These are phyloP conservation scores for Taenaris catops DNA, from an alignment of 2,888 invertebrate genomes.

Conservation along the genomic window DNA sequence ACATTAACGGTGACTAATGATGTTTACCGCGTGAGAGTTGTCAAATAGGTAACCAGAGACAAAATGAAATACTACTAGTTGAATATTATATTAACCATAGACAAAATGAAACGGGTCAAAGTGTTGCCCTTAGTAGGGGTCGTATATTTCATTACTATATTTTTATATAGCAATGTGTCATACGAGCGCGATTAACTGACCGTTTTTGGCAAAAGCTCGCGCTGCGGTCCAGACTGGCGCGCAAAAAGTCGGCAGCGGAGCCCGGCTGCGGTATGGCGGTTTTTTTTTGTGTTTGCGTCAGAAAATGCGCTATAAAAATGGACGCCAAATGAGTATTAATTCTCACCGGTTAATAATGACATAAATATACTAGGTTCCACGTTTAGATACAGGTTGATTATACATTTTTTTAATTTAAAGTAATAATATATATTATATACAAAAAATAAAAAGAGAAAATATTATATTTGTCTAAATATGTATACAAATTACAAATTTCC, in stretches of 20 bases:
- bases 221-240: slow-evolving; percentile 32
- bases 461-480: no score
- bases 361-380: slow-evolving; percentile 49
- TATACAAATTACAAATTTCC: no score
- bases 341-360: slow-evolving; percentile 78
- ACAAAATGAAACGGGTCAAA: no score
- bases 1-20: no score
- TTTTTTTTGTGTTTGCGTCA: slow-evolving; percentile 49
- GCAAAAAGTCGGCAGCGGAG: slow-evolving; percentile 38
- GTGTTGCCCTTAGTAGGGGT: no score
- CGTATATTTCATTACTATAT: no score
- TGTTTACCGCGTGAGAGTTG: no score
- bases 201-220: slow-evolving; percentile 46
- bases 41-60: no score
- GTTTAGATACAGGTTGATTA: slow-evolving; percentile 46
- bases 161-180: slow-evolving; percentile 27
- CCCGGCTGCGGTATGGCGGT: slow-evolving; percentile 39
- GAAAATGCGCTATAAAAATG: slow-evolving; percentile 64
- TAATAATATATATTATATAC: no score
- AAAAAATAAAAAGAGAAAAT: no score
- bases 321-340: slow-evolving; percentile 76
- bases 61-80: no score
- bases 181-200: slow-evolving; percentile 38
- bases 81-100: no score
- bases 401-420: slow-evolving; percentile 16